Percentiles rank a stretch among this genome's conserved stretches.
These are phyloP conservation scores for Tricholaema leucomelas DNA, from an alignment of 2,113 vertebrate species.

Conservation along the genomic window DNA sequence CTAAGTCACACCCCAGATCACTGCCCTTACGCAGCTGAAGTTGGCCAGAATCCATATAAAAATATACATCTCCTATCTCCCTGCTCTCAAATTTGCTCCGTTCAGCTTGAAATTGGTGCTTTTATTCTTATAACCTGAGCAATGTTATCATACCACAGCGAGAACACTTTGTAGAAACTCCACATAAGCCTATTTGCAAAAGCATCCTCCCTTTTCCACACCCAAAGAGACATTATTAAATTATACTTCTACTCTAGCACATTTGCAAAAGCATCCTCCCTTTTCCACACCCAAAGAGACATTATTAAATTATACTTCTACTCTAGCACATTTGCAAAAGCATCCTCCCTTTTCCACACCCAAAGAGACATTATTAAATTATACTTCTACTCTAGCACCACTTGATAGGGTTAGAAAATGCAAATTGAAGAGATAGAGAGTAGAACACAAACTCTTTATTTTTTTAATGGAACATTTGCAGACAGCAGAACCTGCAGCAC, in stretches of 20 bases:
- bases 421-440: not conserved
- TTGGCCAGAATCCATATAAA: constrained; percentile 36
- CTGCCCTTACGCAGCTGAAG: constrained; percentile 30
- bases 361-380: not conserved
- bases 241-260: not conserved
- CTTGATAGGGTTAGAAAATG: not conserved
- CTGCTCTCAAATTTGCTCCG: not conserved
- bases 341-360: not conserved
- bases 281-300: not conserved
- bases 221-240: not conserved
- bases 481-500: not conserved
- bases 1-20: constrained; percentile 49
- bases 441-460: not conserved
- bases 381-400: not conserved
- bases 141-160: not conserved
- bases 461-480: not conserved
- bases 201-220: not conserved
- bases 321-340: not conserved
- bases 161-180: not conserved
- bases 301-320: not conserved
- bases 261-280: not conserved
- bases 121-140: not conserved
- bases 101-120: not conserved
- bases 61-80: constrained; percentile 37
- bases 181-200: not conserved